These are phyloP conservation scores for Pimephales promelas DNA, from an alignment of 2,113 vertebrate species.

Conservation along the genomic window DNA sequence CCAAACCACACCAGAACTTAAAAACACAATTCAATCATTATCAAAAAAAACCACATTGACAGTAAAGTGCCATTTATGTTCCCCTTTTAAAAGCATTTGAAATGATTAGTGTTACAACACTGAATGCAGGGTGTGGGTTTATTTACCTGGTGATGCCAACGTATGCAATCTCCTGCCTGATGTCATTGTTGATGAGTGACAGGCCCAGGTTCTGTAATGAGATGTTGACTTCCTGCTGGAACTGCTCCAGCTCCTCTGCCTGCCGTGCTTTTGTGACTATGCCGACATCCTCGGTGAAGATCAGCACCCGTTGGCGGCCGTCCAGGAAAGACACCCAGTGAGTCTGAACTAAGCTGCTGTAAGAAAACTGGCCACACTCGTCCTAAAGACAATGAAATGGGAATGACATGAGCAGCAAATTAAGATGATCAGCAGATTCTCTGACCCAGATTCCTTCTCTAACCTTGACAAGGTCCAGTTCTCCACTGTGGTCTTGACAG, in stretches of 20 bases:
- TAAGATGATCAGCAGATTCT: neutral
- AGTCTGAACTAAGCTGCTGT: constrained; percentile 81
- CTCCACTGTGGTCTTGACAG: constrained; percentile 78
- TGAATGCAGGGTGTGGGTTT: neutral
- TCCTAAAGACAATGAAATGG: constrained; percentile 74
- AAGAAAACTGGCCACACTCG: constrained; percentile 87
- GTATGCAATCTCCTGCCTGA: constrained; percentile 90
- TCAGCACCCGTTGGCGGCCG: constrained; percentile 89
- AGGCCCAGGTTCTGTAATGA: constrained; percentile 92
- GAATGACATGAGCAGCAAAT: neutral
- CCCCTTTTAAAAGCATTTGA: neutral
- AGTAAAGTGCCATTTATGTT: neutral
- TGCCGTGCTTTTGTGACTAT: constrained; percentile 91
- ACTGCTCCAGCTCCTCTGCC: constrained; percentile 93
- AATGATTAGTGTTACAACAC: neutral
- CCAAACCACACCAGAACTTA: constrained; percentile 94
- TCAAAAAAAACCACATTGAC: neutral
- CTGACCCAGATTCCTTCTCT: neutral
- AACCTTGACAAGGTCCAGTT: constrained; percentile 89
- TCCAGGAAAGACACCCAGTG: constrained; percentile 98
- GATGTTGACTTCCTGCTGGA: constrained; percentile 86
- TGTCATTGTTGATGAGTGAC: constrained; percentile 89
- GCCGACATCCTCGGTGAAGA: constrained; percentile 92
- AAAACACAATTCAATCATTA: neutral
- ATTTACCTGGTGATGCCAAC: constrained; percentile 92